Base-by-base conservation (phyloP, 2,888 invertebrate genomes). In the Sminthurides aquaticus region DNA sequence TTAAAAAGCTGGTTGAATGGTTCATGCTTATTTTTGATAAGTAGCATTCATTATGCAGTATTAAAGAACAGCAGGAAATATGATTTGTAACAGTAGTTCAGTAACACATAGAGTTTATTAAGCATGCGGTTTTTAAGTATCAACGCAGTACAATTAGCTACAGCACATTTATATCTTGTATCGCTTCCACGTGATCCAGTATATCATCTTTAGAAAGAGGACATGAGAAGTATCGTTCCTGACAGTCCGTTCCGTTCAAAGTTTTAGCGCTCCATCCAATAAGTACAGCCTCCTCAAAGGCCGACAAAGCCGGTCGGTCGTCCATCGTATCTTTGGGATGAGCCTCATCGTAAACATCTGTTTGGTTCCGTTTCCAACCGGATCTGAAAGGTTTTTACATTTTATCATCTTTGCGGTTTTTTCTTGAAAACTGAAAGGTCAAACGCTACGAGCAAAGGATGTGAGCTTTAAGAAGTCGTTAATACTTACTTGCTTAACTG, bases 151-250 rank as follows among this genome's bases (percentile, higher is more conserved):
- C n/a, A n/a, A n/a, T n/a, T n/a, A n/a, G n/a, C n/a, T n/a, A n/a
- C n/a, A n/a, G n/a, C 11, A 74, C 71, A 60, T 72, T 69, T 29
- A 74, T 65, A 27, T 64, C 63, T 62, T 74, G 68, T 3, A 72
- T 66, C 1, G 68, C 67, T 34, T 74, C 68, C 62, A 72, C 71
- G 67, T 74, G 72, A 43, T 64, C 59, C 49, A 72, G 57, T 29
- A 74, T 67, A 29, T 74, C 73, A 34, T 57, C 62, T 26, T 67
- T 70, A 3, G 65, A 68, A 3, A 74, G 55, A 3, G 73, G 70
- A 60, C 73, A 74, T 56, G 72, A 70, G 64, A 72, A 74, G 49
- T 74, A 72, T 62, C 73, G 54, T 63, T 73, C 73, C 63, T 69
- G 71, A 58, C 73, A 73, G 34, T 73, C 73, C 1, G 73, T 72